Evolutionary conservation across 2,888 invertebrate species (phyloP).

Genomic region (Xylocampa areola): DNA sequence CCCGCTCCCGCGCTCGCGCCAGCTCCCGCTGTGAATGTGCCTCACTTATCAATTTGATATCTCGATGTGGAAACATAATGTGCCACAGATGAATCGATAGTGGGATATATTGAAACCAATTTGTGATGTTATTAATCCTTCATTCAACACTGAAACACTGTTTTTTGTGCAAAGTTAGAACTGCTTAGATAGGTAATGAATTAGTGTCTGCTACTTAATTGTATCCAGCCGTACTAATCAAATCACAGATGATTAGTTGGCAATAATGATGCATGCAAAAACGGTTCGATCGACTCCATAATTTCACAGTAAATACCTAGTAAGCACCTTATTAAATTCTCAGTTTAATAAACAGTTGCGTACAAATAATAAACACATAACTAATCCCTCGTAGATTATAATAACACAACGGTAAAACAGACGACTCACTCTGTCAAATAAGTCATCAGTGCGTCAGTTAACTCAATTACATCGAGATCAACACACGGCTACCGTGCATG

Average conservation of each 20-base stretch:
- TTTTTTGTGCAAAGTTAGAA: conserved; percentile 15
- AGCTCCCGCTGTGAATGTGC: conserved; percentile 80
- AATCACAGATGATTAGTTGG: conserved; percentile 49
- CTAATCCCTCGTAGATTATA: conserved; percentile 74
- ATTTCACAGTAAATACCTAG: conserved; percentile 56
- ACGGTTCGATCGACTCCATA: conserved; percentile 34
- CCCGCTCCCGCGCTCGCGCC: conserved; percentile 61
- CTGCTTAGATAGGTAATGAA: conserved; percentile 17
- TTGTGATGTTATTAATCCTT: conserved; percentile 24
- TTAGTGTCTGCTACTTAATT: conserved; percentile 21
- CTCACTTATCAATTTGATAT: conserved; percentile 90
- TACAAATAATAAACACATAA: conserved; percentile 68
- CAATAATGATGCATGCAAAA: conserved; percentile 47
- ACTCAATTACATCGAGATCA: conserved; percentile 89
- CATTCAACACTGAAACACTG: conserved; percentile 16
- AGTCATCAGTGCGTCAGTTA: conserved; percentile 89
- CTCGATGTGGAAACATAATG: conserved; percentile 87
- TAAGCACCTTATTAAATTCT: conserved; percentile 59
- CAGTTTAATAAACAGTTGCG: conserved; percentile 58
- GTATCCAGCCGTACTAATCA: conserved; percentile 22
- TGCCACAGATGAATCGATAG: conserved; percentile 75
- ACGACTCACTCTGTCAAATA: conserved; percentile 87
- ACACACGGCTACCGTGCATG: conserved; percentile 87
- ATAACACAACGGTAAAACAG: conserved; percentile 79
- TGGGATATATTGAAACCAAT: conserved; percentile 43